Conservation (phyloP, 1,140 invertebrate genomes). For the Hydropsyche tenuis region DNA sequence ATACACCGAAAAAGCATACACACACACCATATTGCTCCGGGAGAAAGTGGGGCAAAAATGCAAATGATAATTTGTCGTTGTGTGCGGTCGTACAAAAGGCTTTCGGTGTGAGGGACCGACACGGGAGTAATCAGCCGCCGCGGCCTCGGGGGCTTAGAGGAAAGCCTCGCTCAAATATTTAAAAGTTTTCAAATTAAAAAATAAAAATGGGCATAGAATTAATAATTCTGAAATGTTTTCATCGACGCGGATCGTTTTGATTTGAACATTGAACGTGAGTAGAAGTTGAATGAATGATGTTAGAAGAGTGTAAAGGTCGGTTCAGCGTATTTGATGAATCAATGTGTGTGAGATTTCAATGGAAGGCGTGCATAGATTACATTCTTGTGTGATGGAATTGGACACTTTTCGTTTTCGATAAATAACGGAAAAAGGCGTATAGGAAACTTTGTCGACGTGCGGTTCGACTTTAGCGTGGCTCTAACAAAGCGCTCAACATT, state of each 20-base stretch:
- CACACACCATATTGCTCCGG: background rate
- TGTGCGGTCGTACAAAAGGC: slow-evolving; percentile 28
- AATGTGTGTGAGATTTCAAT: too few species aligned
- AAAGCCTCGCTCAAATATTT: slow-evolving; percentile 26
- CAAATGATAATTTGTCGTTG: slow-evolving; percentile 42
- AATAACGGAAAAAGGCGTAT: too few species aligned
- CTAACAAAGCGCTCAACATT: slow-evolving; percentile 27
- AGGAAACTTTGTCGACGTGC: background rate
- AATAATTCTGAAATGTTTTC: too few species aligned
- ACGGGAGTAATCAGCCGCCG: slow-evolving; percentile 43
- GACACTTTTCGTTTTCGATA: background rate
- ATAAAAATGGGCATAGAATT: too few species aligned
- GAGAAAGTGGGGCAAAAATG: slow-evolving; percentile 16
- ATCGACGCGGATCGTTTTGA: too few species aligned
- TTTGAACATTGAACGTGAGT: too few species aligned
- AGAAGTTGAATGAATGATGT: too few species aligned
- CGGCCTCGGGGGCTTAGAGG: slow-evolving; percentile 28
- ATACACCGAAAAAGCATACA: background rate
- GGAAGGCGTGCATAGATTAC: too few species aligned
- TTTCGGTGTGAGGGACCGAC: background rate
- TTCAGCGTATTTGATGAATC: too few species aligned
- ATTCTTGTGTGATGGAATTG: background rate
- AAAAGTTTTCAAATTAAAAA: slow-evolving; percentile 27
- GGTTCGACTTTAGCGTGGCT: background rate
- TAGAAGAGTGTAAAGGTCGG: too few species aligned